Evolutionary conservation across 2,797 vertebrate genomes (phyloP), one percentile per base, ranked within the genome.

Genomic region (Thripadectes ignobilis): DNA sequence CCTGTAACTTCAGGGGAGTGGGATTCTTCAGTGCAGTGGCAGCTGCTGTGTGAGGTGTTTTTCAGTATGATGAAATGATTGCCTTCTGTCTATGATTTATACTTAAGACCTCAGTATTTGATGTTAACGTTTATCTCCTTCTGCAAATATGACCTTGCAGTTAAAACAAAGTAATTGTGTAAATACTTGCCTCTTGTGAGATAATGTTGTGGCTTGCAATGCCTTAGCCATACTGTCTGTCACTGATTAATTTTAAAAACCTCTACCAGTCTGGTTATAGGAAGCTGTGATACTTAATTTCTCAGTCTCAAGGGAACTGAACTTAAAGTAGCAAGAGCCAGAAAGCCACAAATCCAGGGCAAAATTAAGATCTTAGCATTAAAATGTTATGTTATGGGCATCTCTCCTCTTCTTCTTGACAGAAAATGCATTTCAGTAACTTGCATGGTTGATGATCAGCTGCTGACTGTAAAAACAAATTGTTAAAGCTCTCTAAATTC

Each of bases 71-170:
- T 78, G 68, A 76, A 89, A 48, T 19, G 5, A 30, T 78, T 89
- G n/a, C 22, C 66, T 87, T 79, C 36, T 69, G 38, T 68, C 66
- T 76, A 12, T 69, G 51, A 55, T 77, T 82, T 95, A 36, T 67
- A 41, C 58, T 91, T 65, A 32, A 62, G 73, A 85, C 30, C 63
- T 92, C 57, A 3, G 30, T 74, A 86, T 77, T 83, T 93, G 80
- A 91, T 92, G 51, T 78, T 73, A 34, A 24, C 14, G 3, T 89
- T 96, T 90, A 85, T 85, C 88, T 95, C 61, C 65, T 74, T 95
- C 48, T 85, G 80, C 89, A 97, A 95, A 96, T 87, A 92, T 41
- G 69, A 89, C 89, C 93, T 89, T 78, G 61, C 43, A 61, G 66
- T 79, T 89, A 69, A 89, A 84, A 59, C 73, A 68, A 74, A 80